Conservation (phyloP, 2,888 invertebrate species). For the Anaspis maculata region DNA sequence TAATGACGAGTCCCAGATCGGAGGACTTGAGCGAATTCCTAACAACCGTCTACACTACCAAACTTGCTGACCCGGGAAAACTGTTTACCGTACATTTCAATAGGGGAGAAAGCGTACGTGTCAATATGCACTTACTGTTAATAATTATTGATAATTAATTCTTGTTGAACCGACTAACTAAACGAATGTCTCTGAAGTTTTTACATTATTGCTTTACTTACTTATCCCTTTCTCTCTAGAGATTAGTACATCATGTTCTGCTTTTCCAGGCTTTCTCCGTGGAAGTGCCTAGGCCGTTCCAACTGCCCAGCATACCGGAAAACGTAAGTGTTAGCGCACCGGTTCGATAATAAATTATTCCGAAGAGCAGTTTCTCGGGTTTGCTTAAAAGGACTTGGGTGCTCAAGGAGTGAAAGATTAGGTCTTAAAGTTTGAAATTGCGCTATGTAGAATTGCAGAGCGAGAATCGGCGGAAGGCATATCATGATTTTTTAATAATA, state of each 20-base stretch:
- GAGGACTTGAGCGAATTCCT: conserved; percentile 56
- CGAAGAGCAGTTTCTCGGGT: background rate
- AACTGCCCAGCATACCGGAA: conserved; percentile 89
- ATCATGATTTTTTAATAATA: too few species aligned
- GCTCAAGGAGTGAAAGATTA: conserved; percentile 7
- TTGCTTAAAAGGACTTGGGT: conserved; percentile 1
- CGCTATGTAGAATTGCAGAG: too few species aligned
- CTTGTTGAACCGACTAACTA: too few species aligned
- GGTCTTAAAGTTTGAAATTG: conserved; percentile 7
- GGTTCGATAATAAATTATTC: conserved; percentile 4
- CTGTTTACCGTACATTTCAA: conserved; percentile 55
- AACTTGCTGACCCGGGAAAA: conserved; percentile 61
- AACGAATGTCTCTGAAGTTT: too few species aligned
- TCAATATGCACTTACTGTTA: too few species aligned
- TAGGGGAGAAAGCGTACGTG: conserved; percentile 50
- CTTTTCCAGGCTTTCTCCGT: conserved; percentile 66
- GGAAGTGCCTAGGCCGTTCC: conserved; percentile 69
- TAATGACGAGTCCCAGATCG: conserved; percentile 54
- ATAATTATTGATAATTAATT: too few species aligned
- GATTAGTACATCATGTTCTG: too few species aligned
- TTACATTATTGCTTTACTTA: too few species aligned
- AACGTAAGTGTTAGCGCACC: conserved; percentile 61
- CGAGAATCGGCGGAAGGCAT: too few species aligned
- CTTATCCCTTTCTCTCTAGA: too few species aligned
- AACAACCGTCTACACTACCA: conserved; percentile 56